phyloP scores from a whole-genome alignment of 2,797 vertebrate genomes.

The Lacerta agilis region DNA sequence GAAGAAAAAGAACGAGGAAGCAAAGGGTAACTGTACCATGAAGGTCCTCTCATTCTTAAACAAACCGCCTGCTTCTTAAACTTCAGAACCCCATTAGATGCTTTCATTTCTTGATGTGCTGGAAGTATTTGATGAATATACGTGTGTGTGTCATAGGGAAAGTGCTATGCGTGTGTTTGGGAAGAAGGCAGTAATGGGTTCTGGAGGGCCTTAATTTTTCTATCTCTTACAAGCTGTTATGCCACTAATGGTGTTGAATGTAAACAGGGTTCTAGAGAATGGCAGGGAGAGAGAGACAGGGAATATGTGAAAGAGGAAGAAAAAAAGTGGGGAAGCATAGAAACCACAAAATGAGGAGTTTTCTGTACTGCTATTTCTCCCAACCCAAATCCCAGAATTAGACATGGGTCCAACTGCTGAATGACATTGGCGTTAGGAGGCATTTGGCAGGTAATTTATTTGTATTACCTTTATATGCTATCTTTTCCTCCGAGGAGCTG shows the following conservation, averaged over 20 bases:
- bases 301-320: constrained; percentile 67
- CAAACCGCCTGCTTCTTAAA: constrained; percentile 80
- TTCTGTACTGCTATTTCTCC: constrained; percentile 69
- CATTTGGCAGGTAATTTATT: constrained; percentile 34
- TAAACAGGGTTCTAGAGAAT: constrained; percentile 77
- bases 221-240: constrained; percentile 63
- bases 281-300: constrained; percentile 57
- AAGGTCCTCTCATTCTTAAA: constrained; percentile 70
- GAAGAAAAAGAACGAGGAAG: constrained; percentile 57
- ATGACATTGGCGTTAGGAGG: constrained; percentile 68
- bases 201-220: constrained; percentile 75
- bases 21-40: constrained; percentile 61
- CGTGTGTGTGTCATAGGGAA: constrained; percentile 59
- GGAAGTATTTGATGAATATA: constrained; percentile 72
- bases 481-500: too few relatives aligned
- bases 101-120: constrained; percentile 76
- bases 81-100: constrained; percentile 79
- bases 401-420: constrained; percentile 69
- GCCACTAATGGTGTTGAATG: constrained; percentile 79
- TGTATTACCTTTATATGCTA: too few relatives aligned
- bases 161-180: constrained; percentile 60
- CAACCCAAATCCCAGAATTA: constrained; percentile 76
- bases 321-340: constrained; percentile 63
- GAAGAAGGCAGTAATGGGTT: constrained; percentile 63
- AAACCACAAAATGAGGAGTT: constrained; percentile 76